Conservation (phyloP, 2,797 vertebrate species). For the Dendrocincla fuliginosa region DNA sequence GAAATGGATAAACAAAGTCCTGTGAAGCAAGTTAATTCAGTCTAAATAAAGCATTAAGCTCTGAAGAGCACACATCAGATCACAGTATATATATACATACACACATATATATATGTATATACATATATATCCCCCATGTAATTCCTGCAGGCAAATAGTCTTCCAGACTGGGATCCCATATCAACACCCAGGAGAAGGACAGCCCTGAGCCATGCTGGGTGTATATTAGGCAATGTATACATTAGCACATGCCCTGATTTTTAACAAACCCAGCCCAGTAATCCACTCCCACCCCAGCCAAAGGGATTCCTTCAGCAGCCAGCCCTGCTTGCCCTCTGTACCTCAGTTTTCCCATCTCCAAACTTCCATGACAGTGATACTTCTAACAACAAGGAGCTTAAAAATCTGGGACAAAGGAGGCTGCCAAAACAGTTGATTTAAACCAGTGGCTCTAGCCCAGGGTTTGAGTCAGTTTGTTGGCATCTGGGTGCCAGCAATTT, state of each 20-base stretch:
- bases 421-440: not conserved
- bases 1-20: constrained; percentile 64
- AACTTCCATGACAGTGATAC: not conserved
- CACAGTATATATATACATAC: not conserved
- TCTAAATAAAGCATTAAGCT: constrained; percentile 60
- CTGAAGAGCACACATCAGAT: constrained; percentile 22
- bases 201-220: not conserved
- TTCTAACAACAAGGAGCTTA: not conserved
- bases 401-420: not conserved
- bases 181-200: not conserved
- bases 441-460: not conserved
- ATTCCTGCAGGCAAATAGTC: not conserved
- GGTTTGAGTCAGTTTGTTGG: not conserved
- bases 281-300: not conserved
- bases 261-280: not conserved
- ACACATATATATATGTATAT: not conserved
- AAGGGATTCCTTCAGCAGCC: accelerated
- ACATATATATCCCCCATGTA: not conserved
- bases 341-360: not conserved
- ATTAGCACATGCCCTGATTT: not conserved
- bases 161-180: not conserved
- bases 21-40: constrained; percentile 49
- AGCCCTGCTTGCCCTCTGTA: accelerated
- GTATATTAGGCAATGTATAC: not conserved
- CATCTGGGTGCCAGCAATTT: not conserved